A percentile compares a stretch with the other conserved stretches of the same genome.
Evolutionary conservation across 2,797 vertebrate genomes (phyloP).

Genomic region (Tolypeutes matacus): DNA sequence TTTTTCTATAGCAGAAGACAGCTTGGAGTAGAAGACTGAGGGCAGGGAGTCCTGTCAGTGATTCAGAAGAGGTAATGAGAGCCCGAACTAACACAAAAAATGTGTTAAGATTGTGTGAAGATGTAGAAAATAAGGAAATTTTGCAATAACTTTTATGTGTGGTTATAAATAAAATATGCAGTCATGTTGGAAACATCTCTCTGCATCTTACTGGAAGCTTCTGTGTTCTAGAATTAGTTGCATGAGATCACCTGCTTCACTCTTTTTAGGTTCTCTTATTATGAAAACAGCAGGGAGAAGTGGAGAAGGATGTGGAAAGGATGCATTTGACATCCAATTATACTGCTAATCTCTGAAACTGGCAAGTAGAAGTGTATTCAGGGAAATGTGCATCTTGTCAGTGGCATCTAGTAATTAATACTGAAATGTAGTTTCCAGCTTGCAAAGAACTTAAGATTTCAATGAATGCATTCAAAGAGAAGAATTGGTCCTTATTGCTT

Average conservation of each 20-base stretch:
- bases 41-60: background rate
- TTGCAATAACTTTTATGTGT: background rate
- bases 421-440: conserved; percentile 72
- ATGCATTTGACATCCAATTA: conserved; percentile 74
- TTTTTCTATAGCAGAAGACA: background rate
- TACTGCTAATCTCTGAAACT: conserved; percentile 67
- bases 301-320: background rate
- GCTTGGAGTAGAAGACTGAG: background rate
- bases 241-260: background rate
- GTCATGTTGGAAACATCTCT: background rate
- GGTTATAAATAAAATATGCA: conserved; percentile 22
- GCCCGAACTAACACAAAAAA: background rate
- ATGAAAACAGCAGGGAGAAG: conserved; percentile 60
- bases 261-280: conserved; percentile 46
- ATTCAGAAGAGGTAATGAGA: background rate
- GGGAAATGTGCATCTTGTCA: conserved; percentile 73
- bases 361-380: conserved; percentile 71
- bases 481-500: background rate
- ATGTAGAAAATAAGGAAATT: background rate
- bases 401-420: conserved; percentile 79
- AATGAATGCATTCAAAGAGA: conserved; percentile 50
- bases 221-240: background rate
- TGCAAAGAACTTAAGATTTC: conserved; percentile 65
- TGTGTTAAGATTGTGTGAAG: too few relatives aligned
- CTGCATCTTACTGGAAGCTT: background rate